Evolutionary conservation across 2,113 vertebrate genomes (phyloP), one percentile per base, ranked within the genome.

Genomic region (Mirounga angustirostris): DNA sequence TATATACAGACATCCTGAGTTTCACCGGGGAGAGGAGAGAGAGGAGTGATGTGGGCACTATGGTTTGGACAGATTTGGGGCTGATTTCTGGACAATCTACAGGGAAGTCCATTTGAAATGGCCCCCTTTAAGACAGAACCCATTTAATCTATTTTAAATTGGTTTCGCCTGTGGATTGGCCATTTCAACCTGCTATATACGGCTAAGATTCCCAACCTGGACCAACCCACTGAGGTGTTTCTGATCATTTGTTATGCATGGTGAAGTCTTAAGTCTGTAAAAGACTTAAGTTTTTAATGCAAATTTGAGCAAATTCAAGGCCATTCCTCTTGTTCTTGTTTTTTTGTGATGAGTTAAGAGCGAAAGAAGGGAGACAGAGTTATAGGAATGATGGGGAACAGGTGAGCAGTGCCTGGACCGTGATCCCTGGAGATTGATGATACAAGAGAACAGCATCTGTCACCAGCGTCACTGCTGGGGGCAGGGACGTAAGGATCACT

Each of bases 391-490:
- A 8, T 11, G 33, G 24, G 30, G 54, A 81, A 14, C 16, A 22
- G n/a, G 24, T 7, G 63, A 13, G 4, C 18, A 4, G 59, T 5
- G 0, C 1, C 4, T 2, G 9, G 13, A 52, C 28, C 54, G 69
- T 2, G 21, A 16, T 40, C 10, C 24, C 26, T 21, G 0, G 7
- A 24, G 59, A 26, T 13, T 2, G 2, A n/a, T n/a, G 82, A n/a
- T 33, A 5, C 10, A 3, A 26, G 40, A 52, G 26, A 22, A 46
- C 7, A 83, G 28, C 50, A 3, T 76, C 22, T 4, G 43, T 52
- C 16, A 10, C 21, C 74, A 94, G 36, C 22, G 14, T n/a, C 22
- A 9, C 15, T 1, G 0, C 52, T 40, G 33, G 13, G 43, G 7
- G 4, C 36, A 73, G 26, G 79, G 30, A 22, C 7, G 5, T 28